phyloP scores from a whole-genome alignment of 2,888 invertebrate genomes.

The Drymonia ruficornis region DNA sequence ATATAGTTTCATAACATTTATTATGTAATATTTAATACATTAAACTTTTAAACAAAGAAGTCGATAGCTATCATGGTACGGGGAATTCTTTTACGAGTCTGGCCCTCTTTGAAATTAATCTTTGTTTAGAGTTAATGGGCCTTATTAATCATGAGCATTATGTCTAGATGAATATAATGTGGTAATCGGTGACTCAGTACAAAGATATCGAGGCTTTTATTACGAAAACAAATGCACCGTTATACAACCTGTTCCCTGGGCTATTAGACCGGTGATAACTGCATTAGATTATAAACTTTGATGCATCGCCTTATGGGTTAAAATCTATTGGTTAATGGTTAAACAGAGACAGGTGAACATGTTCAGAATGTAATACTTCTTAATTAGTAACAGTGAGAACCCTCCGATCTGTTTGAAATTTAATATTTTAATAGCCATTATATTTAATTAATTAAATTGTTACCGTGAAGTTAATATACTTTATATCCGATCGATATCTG shows the following conservation, averaged over 20 bases:
- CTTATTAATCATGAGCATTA: conserved; percentile 78
- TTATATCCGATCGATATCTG: conserved; percentile 1
- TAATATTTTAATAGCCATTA: conserved; percentile 42
- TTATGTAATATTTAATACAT: no score
- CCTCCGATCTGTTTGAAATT: conserved; percentile 45
- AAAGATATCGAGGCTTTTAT: conserved; percentile 68
- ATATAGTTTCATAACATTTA: no score
- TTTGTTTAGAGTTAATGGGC: conserved; percentile 79
- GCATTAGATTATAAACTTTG: conserved; percentile 42
- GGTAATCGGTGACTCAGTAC: conserved; percentile 72
- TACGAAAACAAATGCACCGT: conserved; percentile 76
- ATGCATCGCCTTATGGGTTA: conserved; percentile 28
- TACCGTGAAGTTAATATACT: conserved; percentile 4
- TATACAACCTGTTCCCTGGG: conserved; percentile 55
- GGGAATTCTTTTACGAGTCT: conserved; percentile 46
- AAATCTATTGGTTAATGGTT: conserved; percentile 15
- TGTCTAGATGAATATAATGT: conserved; percentile 74
- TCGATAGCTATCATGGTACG: conserved; percentile 44
- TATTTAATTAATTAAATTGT: conserved; percentile 17
- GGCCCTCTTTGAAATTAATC: conserved; percentile 70
- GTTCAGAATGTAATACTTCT: conserved; percentile 64
- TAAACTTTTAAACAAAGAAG: not conserved
- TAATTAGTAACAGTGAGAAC: conserved; percentile 66
- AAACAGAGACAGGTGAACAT: conserved; percentile 66
- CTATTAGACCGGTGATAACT: conserved; percentile 36